Conservation (phyloP, 2,888 invertebrate genomes). For the Parelbella ahira region DNA sequence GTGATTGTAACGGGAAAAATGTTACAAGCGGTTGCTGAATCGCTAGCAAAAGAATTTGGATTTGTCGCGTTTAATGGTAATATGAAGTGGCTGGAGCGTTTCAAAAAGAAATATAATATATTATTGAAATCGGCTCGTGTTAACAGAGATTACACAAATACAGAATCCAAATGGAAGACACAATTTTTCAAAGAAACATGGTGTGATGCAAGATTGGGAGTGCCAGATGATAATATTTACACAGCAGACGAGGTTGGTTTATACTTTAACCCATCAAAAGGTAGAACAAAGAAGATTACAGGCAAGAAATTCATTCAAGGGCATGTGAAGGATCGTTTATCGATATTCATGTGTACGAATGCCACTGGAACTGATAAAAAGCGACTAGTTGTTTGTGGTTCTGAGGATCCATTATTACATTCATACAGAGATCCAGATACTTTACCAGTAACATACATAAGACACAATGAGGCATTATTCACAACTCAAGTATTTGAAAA, state of each 20-base stretch:
- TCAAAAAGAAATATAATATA: conserved; percentile 46
- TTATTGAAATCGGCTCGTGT: conserved; percentile 35
- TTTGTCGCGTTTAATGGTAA: conserved; percentile 48
- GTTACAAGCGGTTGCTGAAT: no score
- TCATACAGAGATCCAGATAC: conserved; percentile 42
- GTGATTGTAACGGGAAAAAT: no score
- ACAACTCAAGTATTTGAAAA: conserved; percentile 49
- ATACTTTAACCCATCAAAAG: conserved; percentile 42
- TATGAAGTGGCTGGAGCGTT: conserved; percentile 50
- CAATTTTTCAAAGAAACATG: conserved; percentile 49
- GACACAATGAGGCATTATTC: conserved; percentile 45
- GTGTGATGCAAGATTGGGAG: conserved; percentile 41
- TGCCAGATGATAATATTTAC: conserved; percentile 38
- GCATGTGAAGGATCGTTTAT: conserved; percentile 41
- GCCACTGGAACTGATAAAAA: conserved; percentile 45
- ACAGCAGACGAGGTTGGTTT: no score
- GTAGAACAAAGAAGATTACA: conserved; percentile 42
- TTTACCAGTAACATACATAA: conserved; percentile 44
- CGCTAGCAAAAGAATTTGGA: not conserved
- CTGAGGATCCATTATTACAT: conserved; percentile 43
- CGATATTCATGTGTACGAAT: conserved; percentile 46
- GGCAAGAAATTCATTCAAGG: conserved; percentile 50
- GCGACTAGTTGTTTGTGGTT: conserved; percentile 44
- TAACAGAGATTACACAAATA: conserved; percentile 33
- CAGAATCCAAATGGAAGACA: conserved; percentile 47